Evolutionary conservation across 2,888 invertebrate species (phyloP).

Genomic region (Sarcophaga rosellei): DNA sequence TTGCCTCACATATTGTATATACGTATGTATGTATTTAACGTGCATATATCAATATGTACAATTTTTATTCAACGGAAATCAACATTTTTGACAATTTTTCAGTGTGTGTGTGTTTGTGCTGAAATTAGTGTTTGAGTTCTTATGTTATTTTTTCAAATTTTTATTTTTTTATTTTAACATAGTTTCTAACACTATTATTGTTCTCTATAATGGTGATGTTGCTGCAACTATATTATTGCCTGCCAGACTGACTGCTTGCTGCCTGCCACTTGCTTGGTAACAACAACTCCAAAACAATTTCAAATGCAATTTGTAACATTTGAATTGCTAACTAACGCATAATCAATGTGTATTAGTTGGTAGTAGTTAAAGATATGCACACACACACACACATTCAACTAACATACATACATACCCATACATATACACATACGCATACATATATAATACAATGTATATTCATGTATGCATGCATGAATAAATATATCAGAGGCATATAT

Average conservation of each 20-base stretch:
- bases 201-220: conserved; percentile 12
- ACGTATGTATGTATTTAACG: neutral
- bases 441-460: neutral
- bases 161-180: neutral
- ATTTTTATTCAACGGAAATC: conserved; percentile 64
- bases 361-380: conserved; percentile 34
- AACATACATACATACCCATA: neutral
- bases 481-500: conserved; percentile 15
- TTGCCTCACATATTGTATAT: neutral
- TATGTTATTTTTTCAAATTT: neutral
- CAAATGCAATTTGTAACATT: conserved; percentile 67
- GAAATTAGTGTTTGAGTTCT: neutral
- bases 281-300: conserved; percentile 54
- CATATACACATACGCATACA: neutral
- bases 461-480: conserved; percentile 32
- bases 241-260: neutral
- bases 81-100: conserved; percentile 65
- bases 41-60: conserved; percentile 6
- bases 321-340: conserved; percentile 68
- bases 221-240: conserved; percentile 1
- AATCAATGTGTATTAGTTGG: conserved; percentile 65
- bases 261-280: neutral
- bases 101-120: conserved; percentile 2
- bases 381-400: neutral
- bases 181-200: conserved; percentile 34